phyloP scores from a whole-genome alignment of 2,888 invertebrate genomes.

The Macrophya annulata region DNA sequence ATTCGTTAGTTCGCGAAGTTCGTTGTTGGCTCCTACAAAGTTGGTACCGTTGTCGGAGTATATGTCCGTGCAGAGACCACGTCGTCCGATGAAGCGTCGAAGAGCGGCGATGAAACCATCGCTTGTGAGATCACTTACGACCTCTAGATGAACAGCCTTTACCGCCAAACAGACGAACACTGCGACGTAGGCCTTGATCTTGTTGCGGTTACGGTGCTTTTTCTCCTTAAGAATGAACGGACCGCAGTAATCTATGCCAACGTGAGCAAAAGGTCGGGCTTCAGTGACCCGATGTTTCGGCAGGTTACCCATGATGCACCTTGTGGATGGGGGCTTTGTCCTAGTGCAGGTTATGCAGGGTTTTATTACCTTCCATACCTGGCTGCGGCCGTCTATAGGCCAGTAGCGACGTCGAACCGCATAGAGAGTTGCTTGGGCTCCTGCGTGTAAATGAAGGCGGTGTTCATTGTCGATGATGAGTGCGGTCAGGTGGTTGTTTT shows the following conservation, averaged over 20 bases:
- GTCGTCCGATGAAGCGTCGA: not conserved
- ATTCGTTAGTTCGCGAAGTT: not conserved
- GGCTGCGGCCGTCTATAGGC: not conserved
- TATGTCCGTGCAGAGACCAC: not conserved
- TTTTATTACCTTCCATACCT: not conserved
- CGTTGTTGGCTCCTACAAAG: conserved; percentile 37
- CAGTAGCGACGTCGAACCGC: not conserved
- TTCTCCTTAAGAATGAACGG: not conserved
- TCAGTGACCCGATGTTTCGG: not conserved
- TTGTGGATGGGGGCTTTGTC: not conserved
- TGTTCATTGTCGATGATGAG: conserved; percentile 8
- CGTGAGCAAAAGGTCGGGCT: not conserved
- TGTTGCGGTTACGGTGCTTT: not conserved
- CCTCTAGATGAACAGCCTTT: not conserved
- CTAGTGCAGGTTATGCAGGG: not conserved
- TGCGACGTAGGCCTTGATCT: not conserved
- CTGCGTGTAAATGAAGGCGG: not conserved
- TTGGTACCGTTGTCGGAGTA: conserved; percentile 35
- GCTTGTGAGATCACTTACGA: not conserved
- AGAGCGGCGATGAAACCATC: not conserved
- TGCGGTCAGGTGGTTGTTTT: not conserved
- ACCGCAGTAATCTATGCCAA: not conserved
- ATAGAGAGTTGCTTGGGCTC: not conserved
- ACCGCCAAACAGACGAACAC: not conserved
- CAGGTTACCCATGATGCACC: not conserved